Evolutionary conservation across 2,797 vertebrate genomes (phyloP).

Genomic region (Pempheris klunzingeri): DNA sequence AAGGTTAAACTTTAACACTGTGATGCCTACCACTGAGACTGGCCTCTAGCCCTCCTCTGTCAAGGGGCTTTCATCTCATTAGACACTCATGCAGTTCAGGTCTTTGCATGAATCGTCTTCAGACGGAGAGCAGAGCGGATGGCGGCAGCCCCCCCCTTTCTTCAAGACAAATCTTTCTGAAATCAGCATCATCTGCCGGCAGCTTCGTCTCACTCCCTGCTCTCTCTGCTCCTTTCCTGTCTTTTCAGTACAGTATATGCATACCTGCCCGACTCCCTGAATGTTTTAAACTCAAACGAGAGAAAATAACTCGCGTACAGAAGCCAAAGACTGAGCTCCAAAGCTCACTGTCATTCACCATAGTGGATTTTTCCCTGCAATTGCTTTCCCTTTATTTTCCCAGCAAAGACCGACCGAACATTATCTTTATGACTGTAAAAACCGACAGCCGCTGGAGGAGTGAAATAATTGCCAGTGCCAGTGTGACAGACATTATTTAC

Average conservation of each 20-base stretch:
- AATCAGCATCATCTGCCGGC: conserved; percentile 22
- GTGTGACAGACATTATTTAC: conserved; percentile 60
- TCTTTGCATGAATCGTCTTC: conserved; percentile 20
- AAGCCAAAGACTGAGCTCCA: conserved; percentile 33
- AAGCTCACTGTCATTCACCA: conserved; percentile 40
- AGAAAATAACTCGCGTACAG: conserved; percentile 39
- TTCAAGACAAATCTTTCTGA: conserved; percentile 41
- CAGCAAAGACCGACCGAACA: conserved; percentile 47
- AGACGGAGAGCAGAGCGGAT: background rate
- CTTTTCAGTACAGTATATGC: conserved; percentile 2
- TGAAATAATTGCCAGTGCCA: conserved; percentile 67
- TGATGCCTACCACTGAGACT: conserved; percentile 34
- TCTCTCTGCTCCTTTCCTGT: background rate
- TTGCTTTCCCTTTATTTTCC: conserved; percentile 12
- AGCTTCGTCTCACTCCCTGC: background rate
- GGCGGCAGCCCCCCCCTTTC: conserved; percentile 11
- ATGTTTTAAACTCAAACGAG: conserved; percentile 6
- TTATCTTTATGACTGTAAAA: conserved; percentile 62
- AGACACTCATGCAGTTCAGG: conserved; percentile 8
- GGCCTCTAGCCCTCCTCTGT: conserved; percentile 45
- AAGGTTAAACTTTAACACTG: conserved; percentile 61
- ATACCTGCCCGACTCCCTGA: conserved; percentile 8
- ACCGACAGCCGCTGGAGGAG: conserved; percentile 65
- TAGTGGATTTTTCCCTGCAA: conserved; percentile 14
- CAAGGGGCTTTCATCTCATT: conserved; percentile 59